Conservation (phyloP, 1,140 invertebrate species). For the Drosophila insularis region DNA sequence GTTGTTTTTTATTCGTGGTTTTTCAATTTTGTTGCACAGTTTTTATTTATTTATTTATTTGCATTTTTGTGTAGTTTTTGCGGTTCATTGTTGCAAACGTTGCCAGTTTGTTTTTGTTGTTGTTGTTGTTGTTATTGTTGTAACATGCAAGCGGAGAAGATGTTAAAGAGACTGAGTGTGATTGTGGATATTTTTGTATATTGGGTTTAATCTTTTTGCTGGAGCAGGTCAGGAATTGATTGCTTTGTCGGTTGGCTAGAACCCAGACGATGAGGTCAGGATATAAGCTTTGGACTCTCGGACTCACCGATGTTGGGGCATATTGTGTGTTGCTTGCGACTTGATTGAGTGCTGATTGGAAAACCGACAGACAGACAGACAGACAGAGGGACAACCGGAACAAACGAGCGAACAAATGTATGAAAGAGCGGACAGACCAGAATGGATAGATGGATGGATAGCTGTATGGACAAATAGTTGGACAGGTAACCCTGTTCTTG, state of each 20-base stretch:
- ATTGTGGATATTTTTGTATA: slow-evolving; percentile 50
- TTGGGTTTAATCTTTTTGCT: slow-evolving; percentile 62
- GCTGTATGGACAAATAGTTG: slow-evolving; percentile 7
- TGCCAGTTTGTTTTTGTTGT: slow-evolving; percentile 18
- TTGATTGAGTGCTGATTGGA: slow-evolving; percentile 78
- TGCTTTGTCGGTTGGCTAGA: slow-evolving; percentile 74
- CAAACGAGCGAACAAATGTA: too few relatives aligned
- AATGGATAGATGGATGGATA: neutral
- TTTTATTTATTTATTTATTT: slow-evolving; percentile 75
- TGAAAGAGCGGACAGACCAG: neutral
- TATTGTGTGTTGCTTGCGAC: slow-evolving; percentile 60
- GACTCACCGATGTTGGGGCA: slow-evolving; percentile 45
- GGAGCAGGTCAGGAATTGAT: slow-evolving; percentile 65
- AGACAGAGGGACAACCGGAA: slow-evolving; percentile 13
- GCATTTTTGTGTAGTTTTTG: slow-evolving; percentile 66
- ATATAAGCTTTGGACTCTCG: slow-evolving; percentile 31
- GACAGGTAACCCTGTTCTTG: slow-evolving; percentile 45
- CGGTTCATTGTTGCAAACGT: slow-evolving; percentile 59
- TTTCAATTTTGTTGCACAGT: slow-evolving; percentile 60
- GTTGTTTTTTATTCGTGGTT: slow-evolving; percentile 38
- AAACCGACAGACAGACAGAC: slow-evolving; percentile 57
- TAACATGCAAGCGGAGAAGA: slow-evolving; percentile 57
- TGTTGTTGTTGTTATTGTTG: slow-evolving; percentile 57
- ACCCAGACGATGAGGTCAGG: slow-evolving; percentile 45
- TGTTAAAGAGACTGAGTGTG: slow-evolving; percentile 64